phyloP scores from a whole-genome alignment of 1,140 invertebrate species.

The Drosophila obscura region DNA sequence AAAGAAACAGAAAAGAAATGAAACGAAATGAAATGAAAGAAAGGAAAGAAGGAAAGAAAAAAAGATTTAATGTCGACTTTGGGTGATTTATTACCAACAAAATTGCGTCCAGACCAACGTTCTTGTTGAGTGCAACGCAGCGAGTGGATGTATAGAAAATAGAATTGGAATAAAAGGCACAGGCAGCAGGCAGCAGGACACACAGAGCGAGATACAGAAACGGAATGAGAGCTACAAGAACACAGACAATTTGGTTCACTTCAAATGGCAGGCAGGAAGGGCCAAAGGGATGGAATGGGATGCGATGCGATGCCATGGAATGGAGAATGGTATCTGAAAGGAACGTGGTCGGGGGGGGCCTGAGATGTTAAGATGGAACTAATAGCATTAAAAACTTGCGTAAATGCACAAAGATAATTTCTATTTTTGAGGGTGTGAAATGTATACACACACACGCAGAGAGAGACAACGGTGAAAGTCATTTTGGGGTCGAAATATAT shows the following conservation, averaged over 20 bases:
- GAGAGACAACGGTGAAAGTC: slow-evolving; percentile 60
- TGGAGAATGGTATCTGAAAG: slow-evolving; percentile 29
- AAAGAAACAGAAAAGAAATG: slow-evolving; percentile 30
- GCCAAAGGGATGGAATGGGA: slow-evolving; percentile 25
- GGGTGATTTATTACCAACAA: slow-evolving; percentile 84
- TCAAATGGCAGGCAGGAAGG: slow-evolving; percentile 43
- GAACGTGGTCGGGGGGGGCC: slow-evolving; percentile 6
- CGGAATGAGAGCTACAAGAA: slow-evolving; percentile 15
- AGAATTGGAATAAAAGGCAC: slow-evolving; percentile 73
- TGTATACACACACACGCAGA: slow-evolving; percentile 59
- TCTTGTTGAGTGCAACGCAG: slow-evolving; percentile 68
- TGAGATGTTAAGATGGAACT: slow-evolving; percentile 76
- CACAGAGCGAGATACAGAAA: slow-evolving; percentile 31
- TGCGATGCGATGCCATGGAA: background rate
- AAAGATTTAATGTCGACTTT: slow-evolving; percentile 84
- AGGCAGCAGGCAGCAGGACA: slow-evolving; percentile 47
- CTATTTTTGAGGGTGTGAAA: slow-evolving; percentile 82
- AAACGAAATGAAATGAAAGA: slow-evolving; percentile 36
- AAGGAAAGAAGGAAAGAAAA: slow-evolving; percentile 51
- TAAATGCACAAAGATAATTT: slow-evolving; percentile 81
- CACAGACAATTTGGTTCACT: slow-evolving; percentile 74
- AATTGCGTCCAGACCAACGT: slow-evolving; percentile 79
- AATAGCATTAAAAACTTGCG: slow-evolving; percentile 83
- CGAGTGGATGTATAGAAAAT: slow-evolving; percentile 63
- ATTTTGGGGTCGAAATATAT: slow-evolving; percentile 64